Percentiles rank a stretch among this genome's conserved stretches.
phyloP scores from a whole-genome alignment of 2,797 vertebrate genomes.

The Manis crassicaudata region DNA sequence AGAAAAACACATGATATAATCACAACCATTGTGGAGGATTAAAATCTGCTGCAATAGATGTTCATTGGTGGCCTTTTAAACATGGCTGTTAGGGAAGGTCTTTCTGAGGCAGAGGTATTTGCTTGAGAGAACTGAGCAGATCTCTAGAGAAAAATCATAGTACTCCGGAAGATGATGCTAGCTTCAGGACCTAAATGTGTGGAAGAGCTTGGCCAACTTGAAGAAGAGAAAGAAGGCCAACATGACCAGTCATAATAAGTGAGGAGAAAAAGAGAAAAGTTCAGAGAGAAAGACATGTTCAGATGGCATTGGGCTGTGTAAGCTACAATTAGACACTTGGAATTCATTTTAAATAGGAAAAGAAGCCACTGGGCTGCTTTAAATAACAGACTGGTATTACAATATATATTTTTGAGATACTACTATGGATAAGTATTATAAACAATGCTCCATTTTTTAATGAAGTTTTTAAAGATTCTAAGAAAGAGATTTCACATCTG shows the following conservation, averaged over 20 bases:
- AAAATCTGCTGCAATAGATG: not conserved
- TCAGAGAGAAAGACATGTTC: not conserved
- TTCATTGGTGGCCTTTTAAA: not conserved
- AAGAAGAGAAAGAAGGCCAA: not conserved
- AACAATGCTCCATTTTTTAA: not conserved
- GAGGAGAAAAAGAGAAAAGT: not conserved
- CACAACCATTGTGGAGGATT: not conserved
- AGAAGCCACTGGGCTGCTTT: not conserved
- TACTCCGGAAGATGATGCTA: not conserved
- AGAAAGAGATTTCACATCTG: not conserved
- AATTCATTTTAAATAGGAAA: conserved; percentile 5
- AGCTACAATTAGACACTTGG: not conserved
- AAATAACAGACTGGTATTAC: not conserved
- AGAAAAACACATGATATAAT: not conserved
- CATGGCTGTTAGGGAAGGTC: not conserved
- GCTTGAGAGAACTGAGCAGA: not conserved
- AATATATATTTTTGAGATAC: not conserved
- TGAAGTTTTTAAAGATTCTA: not conserved
- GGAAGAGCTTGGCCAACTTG: not conserved
- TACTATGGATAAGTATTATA: not conserved
- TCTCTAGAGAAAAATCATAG: not conserved
- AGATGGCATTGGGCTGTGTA: not conserved
- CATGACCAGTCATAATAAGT: not conserved
- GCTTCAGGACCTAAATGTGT: not conserved
- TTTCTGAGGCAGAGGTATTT: not conserved